These are phyloP conservation scores for Cryptocephalus primarius DNA, from an alignment of 2,888 invertebrate species.

Conservation along the genomic window DNA sequence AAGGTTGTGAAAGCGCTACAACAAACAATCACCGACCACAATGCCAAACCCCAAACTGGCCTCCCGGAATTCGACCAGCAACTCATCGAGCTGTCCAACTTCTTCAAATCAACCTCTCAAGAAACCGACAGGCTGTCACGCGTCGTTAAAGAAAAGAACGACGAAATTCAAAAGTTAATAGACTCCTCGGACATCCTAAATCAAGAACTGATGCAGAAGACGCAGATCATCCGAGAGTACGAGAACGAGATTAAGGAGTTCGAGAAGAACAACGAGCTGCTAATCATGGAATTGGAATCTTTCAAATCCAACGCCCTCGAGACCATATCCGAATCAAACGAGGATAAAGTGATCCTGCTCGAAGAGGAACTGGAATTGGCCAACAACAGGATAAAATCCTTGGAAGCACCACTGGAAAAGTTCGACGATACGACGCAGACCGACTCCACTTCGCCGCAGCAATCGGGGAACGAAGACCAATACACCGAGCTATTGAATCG, in stretches of 20 bases:
- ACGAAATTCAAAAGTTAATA: conserved; percentile 33
- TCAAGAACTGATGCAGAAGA: conserved; percentile 30
- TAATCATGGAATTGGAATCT: conserved; percentile 54
- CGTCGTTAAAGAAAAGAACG: conserved; percentile 30
- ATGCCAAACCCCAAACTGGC: too few relatives aligned
- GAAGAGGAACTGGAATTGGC: conserved; percentile 51
- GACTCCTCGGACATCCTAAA: conserved; percentile 31
- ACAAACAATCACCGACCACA: neutral
- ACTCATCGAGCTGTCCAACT: too few relatives aligned
- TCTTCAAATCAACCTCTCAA: too few relatives aligned
- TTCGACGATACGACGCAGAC: conserved; percentile 2
- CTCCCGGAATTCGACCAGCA: too few relatives aligned
- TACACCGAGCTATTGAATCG: conserved; percentile 26
- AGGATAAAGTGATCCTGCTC: conserved; percentile 53
- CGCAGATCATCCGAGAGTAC: conserved; percentile 37
- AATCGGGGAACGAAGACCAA: conserved; percentile 12
- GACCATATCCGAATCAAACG: conserved; percentile 62
- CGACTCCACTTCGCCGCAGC: conserved; percentile 9
- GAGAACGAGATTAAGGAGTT: conserved; percentile 52
- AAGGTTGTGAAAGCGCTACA: neutral
- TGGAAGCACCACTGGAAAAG: conserved; percentile 29
- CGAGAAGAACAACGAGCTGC: conserved; percentile 58
- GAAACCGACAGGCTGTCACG: conserved; percentile 2
- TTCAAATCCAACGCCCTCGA: conserved; percentile 53
- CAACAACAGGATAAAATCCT: conserved; percentile 31